Base-by-base conservation (phyloP, 2,113 vertebrate species). In the Fulmarus glacialis region DNA sequence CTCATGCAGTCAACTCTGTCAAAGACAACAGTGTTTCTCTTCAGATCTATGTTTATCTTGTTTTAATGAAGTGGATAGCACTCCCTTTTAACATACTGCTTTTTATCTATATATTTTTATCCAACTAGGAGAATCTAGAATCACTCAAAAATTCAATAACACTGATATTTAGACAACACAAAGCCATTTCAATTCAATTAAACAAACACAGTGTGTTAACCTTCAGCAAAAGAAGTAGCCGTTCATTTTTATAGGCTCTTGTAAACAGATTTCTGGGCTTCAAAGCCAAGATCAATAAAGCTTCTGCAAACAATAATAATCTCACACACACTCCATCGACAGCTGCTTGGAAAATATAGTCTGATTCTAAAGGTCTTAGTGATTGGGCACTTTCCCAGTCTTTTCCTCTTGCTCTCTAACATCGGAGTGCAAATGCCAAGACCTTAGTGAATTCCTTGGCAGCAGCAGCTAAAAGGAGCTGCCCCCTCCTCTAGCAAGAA, bases 121-220 rank as follows among this genome's bases (percentile, higher is more conserved):
- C 60, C 55, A 95, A 82, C 38, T 34, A 93, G 68, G 59, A 96
- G 88, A 91, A 91, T 60, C 64, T 85, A 91, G 92, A 97, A 90
- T 94, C 84, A 92, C 79, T 90, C 6, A 6, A 97, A 98, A 97
- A 98, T 97, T 97, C 98, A 98, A 98, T 98, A 98, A 97, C 97
- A 97, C 90, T 98, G 98, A 97, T 98, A 98, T 98, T 98, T 98
- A 94, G 97, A 97, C 97, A 98, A 98, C 95, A 98, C 84, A 97
- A 97, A 98, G 84, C 96, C 94, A 97, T 97, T 98, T 98, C 96
- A 97, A 98, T 98, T 98, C 98, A 98, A 98, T 98, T 98, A 98
- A 98, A 98, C 97, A 98, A 98, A 97, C 97, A 98, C 73, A 96
- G 91, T 34, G 56, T 63, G 91, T 98, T 98, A 98, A 98, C 98